Evolutionary conservation across 2,888 invertebrate genomes (phyloP), one percentile per base, ranked within the genome.

Genomic region (Pemphredon lugubris): DNA sequence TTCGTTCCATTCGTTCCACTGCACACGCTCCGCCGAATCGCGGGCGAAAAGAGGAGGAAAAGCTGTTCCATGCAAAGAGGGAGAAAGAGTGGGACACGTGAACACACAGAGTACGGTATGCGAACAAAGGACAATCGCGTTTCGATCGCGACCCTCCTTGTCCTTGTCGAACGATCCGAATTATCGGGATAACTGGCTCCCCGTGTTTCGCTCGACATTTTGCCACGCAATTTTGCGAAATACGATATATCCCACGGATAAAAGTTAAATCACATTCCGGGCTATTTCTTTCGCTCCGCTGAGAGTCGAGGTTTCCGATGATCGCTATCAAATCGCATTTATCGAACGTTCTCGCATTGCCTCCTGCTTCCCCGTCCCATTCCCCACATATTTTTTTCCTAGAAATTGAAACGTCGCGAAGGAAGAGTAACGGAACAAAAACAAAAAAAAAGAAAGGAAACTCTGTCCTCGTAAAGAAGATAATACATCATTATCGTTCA

Each of bases 81-180:
- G n/a, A n/a, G n/a, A n/a, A n/a, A n/a, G n/a, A n/a, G n/a, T n/a
- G n/a, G n/a, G n/a, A n/a, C n/a, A n/a, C n/a, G n/a, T n/a, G n/a
- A n/a, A 14, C 18, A 26, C 26, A 32, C 26, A 11, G 13, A 2
- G 42, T 55, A 42, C 21, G 21, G 39, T 30, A 21, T 26, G 23
- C 4, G 65, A 44, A 66, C 48, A 40, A 13, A 61, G 21, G 26
- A 53, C 37, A 47, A 51, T 63, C 32, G 63, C 32, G 45, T 48
- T 55, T 30, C 58, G 58, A 69, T 54, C 61, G 37, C 53, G 23
- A 55, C 57, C 13, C 39, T 40, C n/a, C n/a, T n/a, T 63, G 57
- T 55, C 42, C 58, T 61, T 55, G 57, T 39, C 32, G 32, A 11
- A 40, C 47, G 9, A 47, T 63, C 40, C 40, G 47, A 30, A 47